Evolutionary conservation across 2,113 vertebrate genomes (phyloP).

Genomic region (Nibea coibor): DNA sequence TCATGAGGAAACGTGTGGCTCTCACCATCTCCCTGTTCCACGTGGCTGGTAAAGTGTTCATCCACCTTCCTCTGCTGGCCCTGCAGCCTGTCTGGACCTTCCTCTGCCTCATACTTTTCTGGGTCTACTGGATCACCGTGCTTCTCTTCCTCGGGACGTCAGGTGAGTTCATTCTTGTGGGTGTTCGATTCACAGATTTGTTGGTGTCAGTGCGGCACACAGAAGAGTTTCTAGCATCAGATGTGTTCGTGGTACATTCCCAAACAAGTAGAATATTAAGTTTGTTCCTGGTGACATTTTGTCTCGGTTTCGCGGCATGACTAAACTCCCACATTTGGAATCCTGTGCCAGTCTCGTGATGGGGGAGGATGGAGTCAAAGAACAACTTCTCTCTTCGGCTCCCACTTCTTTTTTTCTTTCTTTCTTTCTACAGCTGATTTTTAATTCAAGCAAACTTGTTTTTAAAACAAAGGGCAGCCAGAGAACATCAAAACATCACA

Average conservation of each 20-base stretch:
- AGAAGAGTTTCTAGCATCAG: not conserved
- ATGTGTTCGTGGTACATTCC: not conserved
- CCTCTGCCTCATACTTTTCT: constrained; percentile 94
- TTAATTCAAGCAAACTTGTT: not conserved
- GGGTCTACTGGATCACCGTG: constrained; percentile 94
- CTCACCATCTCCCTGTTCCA: constrained; percentile 98
- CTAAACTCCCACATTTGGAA: constrained; percentile 66
- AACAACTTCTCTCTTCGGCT: constrained; percentile 62
- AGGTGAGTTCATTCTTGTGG: constrained; percentile 79
- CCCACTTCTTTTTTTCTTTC: constrained; percentile 46
- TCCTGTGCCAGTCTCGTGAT: constrained; percentile 62
- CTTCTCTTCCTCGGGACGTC: constrained; percentile 94
- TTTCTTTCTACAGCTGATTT: constrained; percentile 9
- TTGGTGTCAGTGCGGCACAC: not conserved
- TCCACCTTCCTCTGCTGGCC: constrained; percentile 91
- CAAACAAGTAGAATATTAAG: constrained; percentile 37
- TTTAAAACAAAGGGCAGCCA: constrained; percentile 8
- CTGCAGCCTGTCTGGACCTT: constrained; percentile 99
- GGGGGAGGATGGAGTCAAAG: constrained; percentile 59
- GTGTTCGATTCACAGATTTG: not conserved
- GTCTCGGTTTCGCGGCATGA: constrained; percentile 41
- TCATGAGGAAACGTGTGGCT: constrained; percentile 96
- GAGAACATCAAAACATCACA: not conserved
- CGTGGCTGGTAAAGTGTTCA: constrained; percentile 97
- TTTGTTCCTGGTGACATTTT: constrained; percentile 52